Base-by-base conservation (phyloP, 2,113 vertebrate species). In the Notothenia rossii region DNA sequence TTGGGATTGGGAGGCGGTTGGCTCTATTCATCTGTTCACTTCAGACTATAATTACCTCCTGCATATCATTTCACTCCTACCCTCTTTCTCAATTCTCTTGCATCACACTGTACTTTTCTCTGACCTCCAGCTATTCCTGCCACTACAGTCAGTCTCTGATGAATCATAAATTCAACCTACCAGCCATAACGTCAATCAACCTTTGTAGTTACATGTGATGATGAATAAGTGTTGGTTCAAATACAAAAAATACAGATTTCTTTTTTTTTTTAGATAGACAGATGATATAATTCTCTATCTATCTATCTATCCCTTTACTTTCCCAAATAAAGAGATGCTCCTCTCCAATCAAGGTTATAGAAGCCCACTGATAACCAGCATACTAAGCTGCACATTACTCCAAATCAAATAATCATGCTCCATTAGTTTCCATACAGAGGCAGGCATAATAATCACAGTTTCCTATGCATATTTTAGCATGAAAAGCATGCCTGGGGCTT, bases 381-480 rank as follows among this genome's bases (percentile, higher is more conserved):
- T 71, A 56, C 45, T 49, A 18, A 70, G 55, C 33, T 72, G 75
- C 36, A 72, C 51, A 81, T 83, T 63, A 77, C 67, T 33, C 58
- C 75, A 86, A 77, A 74, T 36, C 69, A 82, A 86, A 82, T 73
- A 81, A 85, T 65, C 20, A 8, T 54, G 58, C 72, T 70, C 66
- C 68, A 80, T 82, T 80, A 62, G 58, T 66, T 61, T 77, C 71
- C 81, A 87, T 54, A 68, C 75, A 89, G 82, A 70, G 43, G 53
- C 59, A 69, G 49, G 71, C 45, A 69, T 84, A 81, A 82, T 85
- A 87, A 90, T 90, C 83, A 86, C 79, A 83, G 62, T 22, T 77
- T 69, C 53, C 48, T 50, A 40, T 88, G 87, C 84, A 87, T 91
- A 86, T 89, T 86, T 90, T 73, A 83, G 68, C 80, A 83, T 83